Evolutionary conservation across 2,888 invertebrate species (phyloP), one percentile per base, ranked within the genome.

Genomic region (Euphydryas editha): DNA sequence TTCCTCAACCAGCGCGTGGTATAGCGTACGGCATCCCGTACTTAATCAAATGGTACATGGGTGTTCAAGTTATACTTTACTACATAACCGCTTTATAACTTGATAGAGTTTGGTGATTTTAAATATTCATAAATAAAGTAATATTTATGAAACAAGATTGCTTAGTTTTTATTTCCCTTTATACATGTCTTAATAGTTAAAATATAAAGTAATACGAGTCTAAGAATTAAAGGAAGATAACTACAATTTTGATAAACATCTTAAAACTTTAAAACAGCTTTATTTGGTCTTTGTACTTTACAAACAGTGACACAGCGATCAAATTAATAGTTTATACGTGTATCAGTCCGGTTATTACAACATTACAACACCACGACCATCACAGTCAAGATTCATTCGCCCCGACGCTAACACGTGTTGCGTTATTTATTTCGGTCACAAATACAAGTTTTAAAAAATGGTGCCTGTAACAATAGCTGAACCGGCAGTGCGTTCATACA

Each of bases 1-100:
- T 95, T 58, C 95, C 94, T 1, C 95, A 95, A 76, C 95, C 91
- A 1, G 59, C 88, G 1, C 81, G 92, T n/a, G 86, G 65, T 3
- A 74, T 91, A 46, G 88, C 88, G 1, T 92, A 81, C 68, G 62
- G 49, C 1, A 68, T 88, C 5, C 84, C 89, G 1, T 76, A 73
- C n/a, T 0, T 79, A 8, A 77, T 89, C 54, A 85, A 79, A 62
- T 64, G 81, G 55, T 91, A 90, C 72, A 89, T 92, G 89, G 88
- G 84, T 4, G 60, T 75, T 20, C 87, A 89, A 78, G 80, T 85
- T 36, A 66, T 86, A 11, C 21, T 87, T 3, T 78, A 74, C 60
- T 79, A 77, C 54, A 68, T 75, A 13, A 69, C 66, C 7, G 70
- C 75, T 8, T 54, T 74, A 24, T 76, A 71, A 49, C 15, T 18